A percentile compares a stretch with the other conserved stretches of the same genome.
Conservation (phyloP, 2,797 vertebrate species). For the Urosaurus nigricauda region DNA sequence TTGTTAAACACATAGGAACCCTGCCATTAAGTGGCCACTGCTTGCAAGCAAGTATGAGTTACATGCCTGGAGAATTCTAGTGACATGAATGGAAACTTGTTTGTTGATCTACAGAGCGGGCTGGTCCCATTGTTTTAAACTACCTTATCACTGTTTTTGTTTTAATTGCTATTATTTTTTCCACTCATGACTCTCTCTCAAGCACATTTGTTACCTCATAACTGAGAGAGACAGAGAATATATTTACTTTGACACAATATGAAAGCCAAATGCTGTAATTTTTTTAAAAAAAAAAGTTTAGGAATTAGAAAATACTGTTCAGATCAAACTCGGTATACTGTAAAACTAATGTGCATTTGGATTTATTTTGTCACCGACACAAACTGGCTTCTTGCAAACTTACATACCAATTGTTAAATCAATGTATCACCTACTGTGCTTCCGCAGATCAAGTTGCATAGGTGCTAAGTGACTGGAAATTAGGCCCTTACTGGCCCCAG, state of each 20-base stretch:
- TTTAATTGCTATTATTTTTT: conserved; percentile 59
- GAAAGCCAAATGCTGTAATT: conserved; percentile 71
- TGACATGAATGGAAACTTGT: conserved; percentile 42
- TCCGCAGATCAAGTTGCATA: conserved; percentile 8
- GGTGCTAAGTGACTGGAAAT: conserved; percentile 17
- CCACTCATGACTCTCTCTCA: conserved; percentile 74
- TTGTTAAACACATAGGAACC: neutral
- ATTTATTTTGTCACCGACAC: conserved; percentile 9
- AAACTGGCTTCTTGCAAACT: conserved; percentile 17
- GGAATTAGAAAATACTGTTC: conserved; percentile 23
- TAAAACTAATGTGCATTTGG: conserved; percentile 3
- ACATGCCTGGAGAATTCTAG: conserved; percentile 58
- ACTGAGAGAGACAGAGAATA: conserved; percentile 60
- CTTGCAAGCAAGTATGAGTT: conserved; percentile 44
- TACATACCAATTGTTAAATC: neutral
- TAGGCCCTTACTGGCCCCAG: neutral
- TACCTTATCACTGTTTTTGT: conserved; percentile 58
- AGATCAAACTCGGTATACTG: conserved; percentile 1
- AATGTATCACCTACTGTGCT: neutral
- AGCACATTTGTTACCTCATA: conserved; percentile 73
- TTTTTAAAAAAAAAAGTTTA: conserved; percentile 29
- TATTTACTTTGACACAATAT: conserved; percentile 80
- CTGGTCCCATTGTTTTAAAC: conserved; percentile 78
- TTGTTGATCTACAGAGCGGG: conserved; percentile 69
- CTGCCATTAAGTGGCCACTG: neutral